Evolutionary conservation across 2,888 invertebrate genomes (phyloP), one percentile per base, ranked within the genome.

Genomic region (Dinocampus coccinellae): DNA sequence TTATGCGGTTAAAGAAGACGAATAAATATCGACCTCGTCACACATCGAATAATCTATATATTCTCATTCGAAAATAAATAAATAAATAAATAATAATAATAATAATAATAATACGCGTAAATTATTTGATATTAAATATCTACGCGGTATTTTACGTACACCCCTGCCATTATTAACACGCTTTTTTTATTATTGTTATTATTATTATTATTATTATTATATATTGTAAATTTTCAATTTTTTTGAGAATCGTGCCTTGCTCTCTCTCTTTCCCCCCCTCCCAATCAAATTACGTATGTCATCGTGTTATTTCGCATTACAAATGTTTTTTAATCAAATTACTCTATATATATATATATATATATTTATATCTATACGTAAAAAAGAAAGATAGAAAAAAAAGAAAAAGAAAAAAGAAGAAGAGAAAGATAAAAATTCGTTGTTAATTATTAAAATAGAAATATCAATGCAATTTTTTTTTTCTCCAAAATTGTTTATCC

Each of bases 211-310:
- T 39, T 61, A 16, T 60, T 11, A 22, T 24, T 13, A 53, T 64
- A 60, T 52, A 60, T 70, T 65, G 68, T 68, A 53, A 33, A 62
- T 62, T 62, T 69, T 24, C 52, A 22, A 68, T 33, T 60, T 22
- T 33, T 67, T 66, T 61, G 55, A 71, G 16, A 66, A 53, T 34
- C 11, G 73, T 73, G 73, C 73, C 73, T 73, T 73, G 47, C 47
- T n/a, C n/a, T n/a, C n/a, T n/a, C n/a, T n/a, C n/a, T n/a, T n/a
- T n/a, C n/a, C n/a, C n/a, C n/a, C n/a, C n/a, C 47, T 16, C 16
- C 7, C 3, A 29, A 29, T 29, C 7, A 7, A 65, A 62, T 42
- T 29, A 69, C 69, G 29, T 47, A 57, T 16, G 65, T 26, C 52
- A 52, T 47, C 29, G 65, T 64, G 47, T 47, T 47, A 16, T 47